Base-by-base conservation (phyloP, 2,797 vertebrate genomes). In the Pseudomugil tenellus region DNA sequence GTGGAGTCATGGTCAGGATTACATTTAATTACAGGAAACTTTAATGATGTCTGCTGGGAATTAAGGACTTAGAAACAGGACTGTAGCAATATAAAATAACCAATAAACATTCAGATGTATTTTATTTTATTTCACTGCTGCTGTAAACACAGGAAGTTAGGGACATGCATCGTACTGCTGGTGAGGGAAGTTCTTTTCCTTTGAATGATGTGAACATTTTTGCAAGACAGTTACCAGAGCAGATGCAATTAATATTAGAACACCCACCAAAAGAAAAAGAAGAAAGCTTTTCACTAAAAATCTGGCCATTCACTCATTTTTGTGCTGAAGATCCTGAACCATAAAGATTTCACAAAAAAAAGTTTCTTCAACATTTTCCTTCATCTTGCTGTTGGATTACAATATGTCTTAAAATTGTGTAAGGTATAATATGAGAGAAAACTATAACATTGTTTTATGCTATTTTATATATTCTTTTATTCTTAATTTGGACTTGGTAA, bases 11-110 rank as follows among this genome's bases (percentile, higher is more conserved):
- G 13, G 67, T 74, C 54, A 67, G 17, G n/a, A 26, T 68, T 11
- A 46, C 17, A 79, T 78, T 48, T 55, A 65, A 76, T 63, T 25
- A 51, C 19, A 61, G 4, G 2, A 67, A 64, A 35, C 19, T 58
- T 14, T 77, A 75, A 84, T 64, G 48, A 78, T 51, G 51, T 60
- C 70, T 62, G 41, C 49, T 28, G 67, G 58, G 61, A 67, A 29
- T 29, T 25, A 7, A 46, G 9, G 17, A 59, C 19, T 12, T 11
- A 21, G 46, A n/a, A 48, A 8, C 21, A 9, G 23, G 23, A 48
- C 19, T 1, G 9, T 25, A 14, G 7, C 3, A 26, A 51, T 26
- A 51, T 1, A 49, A 51, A 51, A 26, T 1, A 49, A 23, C 23
- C 21, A 23, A 19, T 10, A 23, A 25, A 49, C n/a, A 23, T 12